Evolutionary conservation across 2,797 vertebrate species (phyloP), one percentile per base, ranked within the genome.

Genomic region (Sebastes reedi): DNA sequence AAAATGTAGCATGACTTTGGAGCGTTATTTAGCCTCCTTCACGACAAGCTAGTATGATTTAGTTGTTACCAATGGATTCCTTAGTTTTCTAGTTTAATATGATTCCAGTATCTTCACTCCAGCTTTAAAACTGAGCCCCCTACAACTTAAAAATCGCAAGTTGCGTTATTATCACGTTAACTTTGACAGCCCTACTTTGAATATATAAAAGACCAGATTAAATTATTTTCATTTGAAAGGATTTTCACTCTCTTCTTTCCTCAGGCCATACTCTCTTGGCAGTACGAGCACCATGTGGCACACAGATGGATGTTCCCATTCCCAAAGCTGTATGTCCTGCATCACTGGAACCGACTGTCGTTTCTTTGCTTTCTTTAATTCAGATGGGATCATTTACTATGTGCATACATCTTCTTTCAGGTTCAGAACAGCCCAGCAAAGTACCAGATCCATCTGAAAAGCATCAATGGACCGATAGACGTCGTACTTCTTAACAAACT

Each of bases 381-480:
- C 56, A 62, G 11, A 42, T 55, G 27, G 36, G 24, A 32, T 82
- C n/a, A 72, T 32, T 67, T 13, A 24, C 1, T 25, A 4, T 46
- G 20, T 78, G 18, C 5, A n/a, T 59, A 5, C 11, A 2, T 85
- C 25, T 66, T 64, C 14, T 71, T 77, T 56, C 71, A 99, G 98
- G 96, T 95, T 66, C 90, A 92, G 42, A 96, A 97, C 64, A 95
- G 97, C 56, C 97, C 97, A 77, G 97, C 96, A 89, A 97, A 96
- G 77, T 99, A 98, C 61, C 98, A 99, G 95, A 97, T 99, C 80
- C 96, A 99, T 32, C 84, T 99, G 86, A 99, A 97, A 93, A 99
- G 98, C 74, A 84, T 95, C 46, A 95, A 94, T 5, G 98, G 97
- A 2, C 97, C 98, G 3, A 97, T 99, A 2, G 97, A 99, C 39